phyloP scores from a whole-genome alignment of 2,113 vertebrate species.

The Nothobranchius furzeri region DNA sequence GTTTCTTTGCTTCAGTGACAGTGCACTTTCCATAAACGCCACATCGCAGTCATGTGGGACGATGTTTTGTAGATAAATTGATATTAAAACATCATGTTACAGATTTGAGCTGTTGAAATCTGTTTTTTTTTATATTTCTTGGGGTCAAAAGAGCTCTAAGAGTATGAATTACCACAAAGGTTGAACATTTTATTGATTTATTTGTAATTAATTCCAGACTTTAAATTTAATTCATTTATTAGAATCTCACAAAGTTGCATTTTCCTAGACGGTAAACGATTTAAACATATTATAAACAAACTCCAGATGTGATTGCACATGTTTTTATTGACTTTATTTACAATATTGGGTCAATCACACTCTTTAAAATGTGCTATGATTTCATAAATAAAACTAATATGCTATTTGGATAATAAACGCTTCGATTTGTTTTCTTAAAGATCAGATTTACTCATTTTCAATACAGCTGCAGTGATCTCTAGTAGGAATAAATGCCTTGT shows the following conservation, averaged over 20 bases:
- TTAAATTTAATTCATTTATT: background rate
- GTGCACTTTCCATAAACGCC: conserved; percentile 92
- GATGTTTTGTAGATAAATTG: conserved; percentile 98
- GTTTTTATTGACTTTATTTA: too few species aligned
- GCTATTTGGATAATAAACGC: too few species aligned
- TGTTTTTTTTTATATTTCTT: conserved; percentile 14
- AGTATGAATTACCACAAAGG: background rate
- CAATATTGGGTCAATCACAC: too few species aligned
- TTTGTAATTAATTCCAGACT: conserved; percentile 2
- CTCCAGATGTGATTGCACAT: too few species aligned
- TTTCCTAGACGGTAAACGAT: background rate
- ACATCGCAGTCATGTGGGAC: conserved; percentile 92
- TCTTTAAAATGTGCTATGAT: background rate
- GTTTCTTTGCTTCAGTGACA: conserved; percentile 92
- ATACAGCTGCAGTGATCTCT: too few species aligned
- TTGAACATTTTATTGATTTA: background rate
- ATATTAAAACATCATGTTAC: conserved; percentile 91
- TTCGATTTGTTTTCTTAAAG: too few species aligned
- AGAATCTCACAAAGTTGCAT: background rate
- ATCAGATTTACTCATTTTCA: too few species aligned
- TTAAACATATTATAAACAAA: background rate
- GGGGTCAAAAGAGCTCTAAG: background rate
- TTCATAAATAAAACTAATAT: too few species aligned
- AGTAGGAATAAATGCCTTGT: too few species aligned
- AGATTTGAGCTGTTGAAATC: conserved; percentile 30